phyloP scores from a whole-genome alignment of 2,113 vertebrate genomes.

The Grantiella picta region DNA sequence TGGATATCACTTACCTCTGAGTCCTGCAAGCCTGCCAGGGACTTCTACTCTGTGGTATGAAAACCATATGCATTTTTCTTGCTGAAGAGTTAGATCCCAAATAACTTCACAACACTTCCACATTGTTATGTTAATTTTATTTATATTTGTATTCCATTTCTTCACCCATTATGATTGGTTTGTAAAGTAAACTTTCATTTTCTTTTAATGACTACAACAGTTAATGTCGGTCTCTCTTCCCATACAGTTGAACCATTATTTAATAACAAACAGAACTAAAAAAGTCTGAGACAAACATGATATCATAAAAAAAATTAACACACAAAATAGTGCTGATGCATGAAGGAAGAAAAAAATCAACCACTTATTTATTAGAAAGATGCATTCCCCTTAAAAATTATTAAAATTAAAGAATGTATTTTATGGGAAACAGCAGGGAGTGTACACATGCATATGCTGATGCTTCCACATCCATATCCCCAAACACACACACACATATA shows the following conservation, averaged over 20 bases:
- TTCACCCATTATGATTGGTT: background rate
- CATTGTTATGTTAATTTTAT: conserved; percentile 46
- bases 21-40: background rate
- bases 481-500: background rate
- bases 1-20: background rate
- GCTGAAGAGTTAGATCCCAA: background rate
- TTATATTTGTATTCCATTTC: conserved; percentile 9
- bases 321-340: background rate
- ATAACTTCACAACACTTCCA: background rate
- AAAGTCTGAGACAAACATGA: background rate
- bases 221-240: background rate
- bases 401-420: background rate
- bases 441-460: too few relatives aligned
- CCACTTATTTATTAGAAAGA: conserved; percentile 21
- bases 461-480: background rate
- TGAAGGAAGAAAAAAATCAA: conserved; percentile 1
- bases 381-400: background rate
- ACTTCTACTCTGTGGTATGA: background rate
- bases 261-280: conserved; percentile 43
- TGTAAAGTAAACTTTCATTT: conserved; percentile 30
- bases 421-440: background rate
- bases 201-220: conserved; percentile 31
- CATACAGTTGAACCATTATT: background rate
- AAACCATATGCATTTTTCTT: background rate
- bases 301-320: background rate